Base-by-base conservation (phyloP, 2,888 invertebrate species). In the Melieria crassipennis region DNA sequence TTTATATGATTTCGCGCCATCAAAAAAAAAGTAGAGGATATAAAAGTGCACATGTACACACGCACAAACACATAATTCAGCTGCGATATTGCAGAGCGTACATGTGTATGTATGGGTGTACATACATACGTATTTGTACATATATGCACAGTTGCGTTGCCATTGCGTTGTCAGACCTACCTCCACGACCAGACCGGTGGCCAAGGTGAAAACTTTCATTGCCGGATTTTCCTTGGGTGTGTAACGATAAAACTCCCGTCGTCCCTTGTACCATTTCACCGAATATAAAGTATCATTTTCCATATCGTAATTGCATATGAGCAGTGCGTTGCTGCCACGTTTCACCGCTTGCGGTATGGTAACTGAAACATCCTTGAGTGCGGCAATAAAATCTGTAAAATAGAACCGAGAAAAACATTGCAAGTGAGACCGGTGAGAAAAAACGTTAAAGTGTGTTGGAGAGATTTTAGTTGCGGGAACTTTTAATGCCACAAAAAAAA, bases 211-310 rank as follows among this genome's bases (percentile, higher is more conserved):
- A 94, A 94, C 90, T 85, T 92, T 93, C 65, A 90, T 92, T 43
- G 89, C 88, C 6, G 92, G 92, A 47, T 87, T 87, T 79, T 94
- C 93, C 81, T 90, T 90, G 1, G 95, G 95, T 5, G 93, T 92
- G 82, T 90, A 95, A 79, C 95, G 90, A 88, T 94, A 95, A 88
- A 96, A 95, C 88, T 96, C 95, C 80, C 92, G 89, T 81, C 88
- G 90, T 13, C 95, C 95, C 75, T 94, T 89, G 87, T 95, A 95
- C 95, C 95, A 95, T 88, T 95, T 95, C 70, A 95, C 93, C 16
- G 94, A 91, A 88, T 95, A 95, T 70, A 96, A 89, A 13, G 91
- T 92, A 65, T 91, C 92, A 43, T 91, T 92, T 86, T 94, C 92
- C 89, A 94, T 91, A 84, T 95, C 93, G 83, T 95, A 92, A 79